Base-by-base conservation (phyloP, 2,797 vertebrate species). In the Lophius americanus region DNA sequence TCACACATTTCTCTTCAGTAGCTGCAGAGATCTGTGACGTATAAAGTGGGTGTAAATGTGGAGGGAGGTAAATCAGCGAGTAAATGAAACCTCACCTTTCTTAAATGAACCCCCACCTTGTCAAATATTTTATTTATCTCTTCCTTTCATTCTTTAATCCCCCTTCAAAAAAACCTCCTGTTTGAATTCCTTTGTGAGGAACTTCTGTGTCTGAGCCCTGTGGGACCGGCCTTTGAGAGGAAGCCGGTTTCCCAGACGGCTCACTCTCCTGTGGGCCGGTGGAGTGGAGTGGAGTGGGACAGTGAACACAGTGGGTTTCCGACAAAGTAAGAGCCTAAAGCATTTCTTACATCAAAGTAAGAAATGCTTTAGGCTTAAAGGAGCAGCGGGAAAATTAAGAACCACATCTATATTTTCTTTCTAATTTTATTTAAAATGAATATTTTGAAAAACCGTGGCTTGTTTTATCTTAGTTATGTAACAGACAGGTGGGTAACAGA, bases 281-380 rank as follows among this genome's bases (percentile, higher is more conserved):
- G 38, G 86, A 23, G 23, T 23, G 38, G 86, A 23, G 23, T 23
- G 23, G 23, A 76, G 75, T 51, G 70, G 66, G 69, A 72, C 69
- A 73, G 81, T 55, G 76, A 78, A 72, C 83, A 49, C 86, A 71
- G 72, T 56, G 67, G 76, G 77, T 79, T 63, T 74, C 3, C 1
- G 78, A 47, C 56, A n/a, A n/a, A n/a, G n/a, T n/a, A n/a, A n/a
- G n/a, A n/a, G n/a, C n/a, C n/a, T n/a, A n/a, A n/a, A n/a, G n/a
- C n/a, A n/a, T n/a, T n/a, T n/a, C n/a, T n/a, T n/a, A 67, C 76
- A 88, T 86, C 86, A 88, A 88, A 91, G 73, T 43, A 69, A 68
- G 63, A 73, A 80, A 73, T 37, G 51, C 75, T 87, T 88, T 88
- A 72, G 60, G 49, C 68, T 83, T 64, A 73, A 59, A 86, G 68